phyloP scores from a whole-genome alignment of 2,888 invertebrate genomes.

The Trichopria drosophilae region DNA sequence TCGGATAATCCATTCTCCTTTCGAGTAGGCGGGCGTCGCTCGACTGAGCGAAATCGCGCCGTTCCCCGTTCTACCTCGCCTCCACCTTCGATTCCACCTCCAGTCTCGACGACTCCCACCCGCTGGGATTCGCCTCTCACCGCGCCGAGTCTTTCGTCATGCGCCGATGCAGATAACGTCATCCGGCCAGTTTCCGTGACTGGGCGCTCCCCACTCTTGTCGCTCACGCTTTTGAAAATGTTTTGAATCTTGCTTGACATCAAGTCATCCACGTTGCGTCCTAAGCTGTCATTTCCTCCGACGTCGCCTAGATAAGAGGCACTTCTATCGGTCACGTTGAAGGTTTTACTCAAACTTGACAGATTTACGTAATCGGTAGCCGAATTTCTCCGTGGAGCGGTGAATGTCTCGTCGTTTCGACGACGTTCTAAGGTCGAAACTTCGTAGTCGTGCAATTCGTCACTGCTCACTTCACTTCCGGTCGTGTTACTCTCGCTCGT shows the following conservation, averaged over 20 bases:
- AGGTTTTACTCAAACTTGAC: no score
- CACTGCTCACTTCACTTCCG: conserved; percentile 42
- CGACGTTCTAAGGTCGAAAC: no score
- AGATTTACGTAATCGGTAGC: no score
- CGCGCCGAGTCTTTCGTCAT: conserved; percentile 39
- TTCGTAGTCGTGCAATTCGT: conserved; percentile 18
- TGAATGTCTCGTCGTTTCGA: neutral
- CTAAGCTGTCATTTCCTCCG: conserved; percentile 29
- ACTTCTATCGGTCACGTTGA: no score
- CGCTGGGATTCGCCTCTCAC: conserved; percentile 38
- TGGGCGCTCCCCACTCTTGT: conserved; percentile 36
- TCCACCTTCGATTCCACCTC: conserved; percentile 30
- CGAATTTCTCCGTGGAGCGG: no score
- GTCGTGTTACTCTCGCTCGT: conserved; percentile 46
- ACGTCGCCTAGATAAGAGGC: no score
- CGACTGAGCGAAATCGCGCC: conserved; percentile 53
- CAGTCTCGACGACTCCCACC: conserved; percentile 35
- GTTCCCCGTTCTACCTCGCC: conserved; percentile 56
- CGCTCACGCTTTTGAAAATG: conserved; percentile 43
- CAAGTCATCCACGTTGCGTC: conserved; percentile 39
- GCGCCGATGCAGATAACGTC: conserved; percentile 63
- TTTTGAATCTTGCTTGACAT: conserved; percentile 46
- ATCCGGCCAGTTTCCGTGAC: conserved; percentile 61
- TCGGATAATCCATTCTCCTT: conserved; percentile 57
- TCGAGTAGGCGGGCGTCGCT: conserved; percentile 55